phyloP scores from a whole-genome alignment of 2,797 vertebrate genomes.

The Platyrinchus mystaceus region DNA sequence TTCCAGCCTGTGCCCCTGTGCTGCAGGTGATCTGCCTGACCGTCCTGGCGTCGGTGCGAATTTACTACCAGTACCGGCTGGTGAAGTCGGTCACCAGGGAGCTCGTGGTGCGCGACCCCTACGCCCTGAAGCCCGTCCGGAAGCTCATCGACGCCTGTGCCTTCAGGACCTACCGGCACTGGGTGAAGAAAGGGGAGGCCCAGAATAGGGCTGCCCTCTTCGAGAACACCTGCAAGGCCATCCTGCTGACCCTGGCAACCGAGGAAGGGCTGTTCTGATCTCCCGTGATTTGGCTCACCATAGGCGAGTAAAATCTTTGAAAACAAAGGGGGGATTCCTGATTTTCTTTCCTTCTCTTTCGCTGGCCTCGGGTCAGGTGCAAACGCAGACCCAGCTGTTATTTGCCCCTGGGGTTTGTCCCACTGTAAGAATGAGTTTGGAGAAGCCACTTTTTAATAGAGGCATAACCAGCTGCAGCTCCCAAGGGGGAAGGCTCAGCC shows the following conservation, averaged over 20 bases:
- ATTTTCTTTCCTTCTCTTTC: neutral
- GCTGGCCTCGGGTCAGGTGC: neutral
- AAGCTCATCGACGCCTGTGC: slow-evolving; percentile 94
- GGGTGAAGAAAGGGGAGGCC: slow-evolving; percentile 97
- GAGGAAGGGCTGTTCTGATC: slow-evolving; percentile 75
- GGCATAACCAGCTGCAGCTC: neutral
- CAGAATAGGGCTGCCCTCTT: slow-evolving; percentile 97
- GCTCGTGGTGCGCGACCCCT: slow-evolving; percentile 90
- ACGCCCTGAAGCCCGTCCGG: slow-evolving; percentile 89
- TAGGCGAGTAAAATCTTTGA: slow-evolving; percentile 29
- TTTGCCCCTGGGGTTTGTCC: neutral
- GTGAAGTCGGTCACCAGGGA: slow-evolving; percentile 90
- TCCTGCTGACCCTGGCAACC: slow-evolving; percentile 83
- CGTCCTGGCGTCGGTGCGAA: slow-evolving; percentile 90
- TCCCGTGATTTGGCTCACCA: neutral
- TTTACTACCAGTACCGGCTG: slow-evolving; percentile 93
- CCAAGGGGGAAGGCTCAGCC: neutral
- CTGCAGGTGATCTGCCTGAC: slow-evolving; percentile 91
- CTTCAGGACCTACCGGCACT: slow-evolving; percentile 96
- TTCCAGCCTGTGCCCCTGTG: neutral
- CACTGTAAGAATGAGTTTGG: neutral
- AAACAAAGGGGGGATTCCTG: neutral
- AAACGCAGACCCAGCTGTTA: fast-evolving
- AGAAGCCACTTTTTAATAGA: neutral
- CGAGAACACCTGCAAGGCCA: slow-evolving; percentile 94